Percentiles rank a stretch among this genome's conserved stretches.
These are phyloP conservation scores for Sciurus niger DNA, from an alignment of 2,113 vertebrate genomes.

Conservation along the genomic window DNA sequence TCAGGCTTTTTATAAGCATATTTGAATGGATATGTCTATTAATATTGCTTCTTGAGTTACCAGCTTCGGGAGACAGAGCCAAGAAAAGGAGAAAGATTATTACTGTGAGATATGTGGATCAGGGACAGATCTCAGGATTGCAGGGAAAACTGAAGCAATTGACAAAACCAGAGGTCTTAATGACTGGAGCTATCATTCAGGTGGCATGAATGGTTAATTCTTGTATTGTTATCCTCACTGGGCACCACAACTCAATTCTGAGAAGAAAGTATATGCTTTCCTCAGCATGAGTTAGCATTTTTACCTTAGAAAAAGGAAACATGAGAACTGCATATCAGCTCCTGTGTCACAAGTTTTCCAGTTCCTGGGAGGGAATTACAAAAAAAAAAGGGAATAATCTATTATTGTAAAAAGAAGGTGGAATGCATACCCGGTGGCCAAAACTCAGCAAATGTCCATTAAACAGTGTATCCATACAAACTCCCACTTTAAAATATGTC, in stretches of 20 bases:
- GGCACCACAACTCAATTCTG: neutral
- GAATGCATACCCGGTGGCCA: neutral
- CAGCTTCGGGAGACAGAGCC: neutral
- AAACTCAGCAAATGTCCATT: neutral
- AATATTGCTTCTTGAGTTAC: neutral
- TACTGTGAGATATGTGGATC: neutral
- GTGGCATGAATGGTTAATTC: neutral
- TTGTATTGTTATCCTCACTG: neutral
- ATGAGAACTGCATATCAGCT: neutral
- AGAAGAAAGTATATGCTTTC: neutral
- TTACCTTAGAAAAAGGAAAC: neutral
- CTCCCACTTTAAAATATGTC: neutral
- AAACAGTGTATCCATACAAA: neutral
- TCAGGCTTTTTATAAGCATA: neutral
- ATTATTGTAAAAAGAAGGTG: neutral
- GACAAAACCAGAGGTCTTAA: neutral
- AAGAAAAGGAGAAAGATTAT: neutral
- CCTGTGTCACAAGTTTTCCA: neutral
- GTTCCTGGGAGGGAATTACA: neutral
- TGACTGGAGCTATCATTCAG: neutral
- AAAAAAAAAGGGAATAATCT: neutral
- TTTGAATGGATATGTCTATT: neutral
- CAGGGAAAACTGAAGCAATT: neutral
- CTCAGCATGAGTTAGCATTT: neutral
- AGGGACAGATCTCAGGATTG: neutral